Conservation (phyloP, 2,888 invertebrate genomes). For the Hypselothyrea guttata region DNA sequence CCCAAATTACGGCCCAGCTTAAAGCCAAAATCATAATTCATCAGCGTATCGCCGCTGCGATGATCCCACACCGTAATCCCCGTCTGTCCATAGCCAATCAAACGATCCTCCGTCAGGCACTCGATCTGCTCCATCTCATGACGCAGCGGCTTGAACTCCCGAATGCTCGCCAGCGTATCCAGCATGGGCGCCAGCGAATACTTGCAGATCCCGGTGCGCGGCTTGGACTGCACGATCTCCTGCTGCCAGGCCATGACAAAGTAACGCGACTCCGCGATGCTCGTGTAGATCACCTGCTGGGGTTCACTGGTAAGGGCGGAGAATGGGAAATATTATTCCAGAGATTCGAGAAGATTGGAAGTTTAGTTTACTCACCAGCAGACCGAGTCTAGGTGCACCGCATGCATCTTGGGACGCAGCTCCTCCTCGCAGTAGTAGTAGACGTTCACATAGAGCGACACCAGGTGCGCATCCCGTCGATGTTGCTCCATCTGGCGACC, state of each 20-base stretch:
- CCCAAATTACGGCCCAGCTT: constrained; percentile 78
- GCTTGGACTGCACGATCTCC: constrained; percentile 71
- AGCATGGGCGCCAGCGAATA: constrained; percentile 81
- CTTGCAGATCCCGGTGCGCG: constrained; percentile 80
- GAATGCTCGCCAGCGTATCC: constrained; percentile 81
- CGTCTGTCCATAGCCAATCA: constrained; percentile 80
- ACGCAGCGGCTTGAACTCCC: constrained; percentile 80
- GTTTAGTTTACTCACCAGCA: constrained; percentile 79
- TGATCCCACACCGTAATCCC: constrained; percentile 82
- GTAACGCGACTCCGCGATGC: constrained; percentile 80
- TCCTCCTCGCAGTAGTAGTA: constrained; percentile 81
- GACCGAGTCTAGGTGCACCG: constrained; percentile 80
- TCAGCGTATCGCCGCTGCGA: constrained; percentile 80
- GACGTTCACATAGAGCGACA: constrained; percentile 80
- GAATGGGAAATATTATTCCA: neutral
- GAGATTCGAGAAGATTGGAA: too few species aligned
- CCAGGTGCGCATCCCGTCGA: constrained; percentile 76
- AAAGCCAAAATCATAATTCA: constrained; percentile 80
- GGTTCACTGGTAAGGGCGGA: constrained; percentile 55
- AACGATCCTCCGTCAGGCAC: constrained; percentile 79
- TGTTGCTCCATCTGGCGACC: constrained; percentile 73
- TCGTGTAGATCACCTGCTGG: constrained; percentile 75
- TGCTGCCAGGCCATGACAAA: constrained; percentile 82
- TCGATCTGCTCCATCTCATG: constrained; percentile 79
- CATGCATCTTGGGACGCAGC: constrained; percentile 74